Evolutionary conservation across 1,140 invertebrate species (phyloP).

Genomic region (Drosophila cardini): DNA sequence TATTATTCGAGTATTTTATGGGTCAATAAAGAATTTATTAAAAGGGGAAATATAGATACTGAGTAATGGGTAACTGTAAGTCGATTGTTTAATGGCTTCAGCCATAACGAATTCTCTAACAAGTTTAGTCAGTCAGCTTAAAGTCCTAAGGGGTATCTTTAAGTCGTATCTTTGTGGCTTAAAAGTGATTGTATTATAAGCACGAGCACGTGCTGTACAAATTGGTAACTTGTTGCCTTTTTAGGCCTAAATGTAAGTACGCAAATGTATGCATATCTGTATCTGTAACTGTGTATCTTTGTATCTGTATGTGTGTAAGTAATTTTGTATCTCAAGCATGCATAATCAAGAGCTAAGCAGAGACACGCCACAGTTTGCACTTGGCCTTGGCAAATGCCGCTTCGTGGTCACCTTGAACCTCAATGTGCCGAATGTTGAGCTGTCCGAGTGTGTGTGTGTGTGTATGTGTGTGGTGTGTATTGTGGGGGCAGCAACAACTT

Average conservation of each 20-base stretch:
- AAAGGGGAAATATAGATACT: too few species aligned
- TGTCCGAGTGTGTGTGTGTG: conserved; percentile 16
- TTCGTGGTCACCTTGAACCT: conserved; percentile 75
- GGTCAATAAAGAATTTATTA: too few species aligned
- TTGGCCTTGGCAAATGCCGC: conserved; percentile 72
- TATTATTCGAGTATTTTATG: too few species aligned
- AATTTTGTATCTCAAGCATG: conserved; percentile 46
- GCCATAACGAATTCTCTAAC: too few species aligned
- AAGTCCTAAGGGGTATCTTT: conserved; percentile 15
- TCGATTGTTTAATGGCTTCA: background rate
- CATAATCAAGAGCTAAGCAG: conserved; percentile 44
- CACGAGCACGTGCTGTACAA: conserved; percentile 38
- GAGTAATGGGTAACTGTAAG: background rate
- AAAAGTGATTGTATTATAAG: background rate
- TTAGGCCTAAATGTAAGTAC: conserved; percentile 19
- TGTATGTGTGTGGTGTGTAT: conserved; percentile 30
- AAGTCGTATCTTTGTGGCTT: too few species aligned
- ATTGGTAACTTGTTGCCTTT: conserved; percentile 29
- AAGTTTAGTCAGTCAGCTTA: too few species aligned
- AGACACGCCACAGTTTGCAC: conserved; percentile 65
- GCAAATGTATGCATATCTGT: background rate
- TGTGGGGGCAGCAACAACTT: conserved; percentile 31
- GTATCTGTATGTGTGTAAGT: conserved; percentile 3
- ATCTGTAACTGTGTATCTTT: background rate
- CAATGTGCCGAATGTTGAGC: conserved; percentile 77